phyloP scores from a whole-genome alignment of 2,888 invertebrate species.

The Trissolcus brochymenae region DNA sequence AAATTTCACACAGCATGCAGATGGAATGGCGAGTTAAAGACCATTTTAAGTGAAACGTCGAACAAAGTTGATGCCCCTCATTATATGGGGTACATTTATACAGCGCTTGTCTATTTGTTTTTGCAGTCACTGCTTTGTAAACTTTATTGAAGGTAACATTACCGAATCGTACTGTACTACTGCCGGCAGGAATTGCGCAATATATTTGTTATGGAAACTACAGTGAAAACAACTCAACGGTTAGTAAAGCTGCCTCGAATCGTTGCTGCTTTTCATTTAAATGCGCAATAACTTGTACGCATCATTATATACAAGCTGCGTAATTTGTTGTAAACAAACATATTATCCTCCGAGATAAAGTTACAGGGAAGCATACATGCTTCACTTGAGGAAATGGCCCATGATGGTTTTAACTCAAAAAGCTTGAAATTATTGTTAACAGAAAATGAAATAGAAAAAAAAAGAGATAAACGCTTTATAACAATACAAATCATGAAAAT shows the following conservation, averaged over 20 bases:
- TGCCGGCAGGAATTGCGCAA: conserved; percentile 28
- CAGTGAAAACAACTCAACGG: conserved; percentile 15
- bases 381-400: too few species aligned
- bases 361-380: too few species aligned
- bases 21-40: conserved; percentile 15
- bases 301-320: conserved; percentile 3
- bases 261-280: conserved; percentile 15
- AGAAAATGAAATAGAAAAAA: too few species aligned
- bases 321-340: neutral
- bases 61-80: conserved; percentile 20
- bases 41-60: conserved; percentile 7
- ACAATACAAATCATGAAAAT: too few species aligned
- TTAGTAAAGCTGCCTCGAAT: conserved; percentile 8
- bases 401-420: too few species aligned
- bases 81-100: conserved; percentile 19
- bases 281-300: conserved; percentile 6
- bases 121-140: conserved; percentile 25
- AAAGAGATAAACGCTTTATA: too few species aligned
- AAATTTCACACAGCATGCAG: neutral
- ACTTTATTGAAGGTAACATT: conserved; percentile 27
- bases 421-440: too few species aligned
- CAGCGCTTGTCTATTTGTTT: conserved; percentile 22
- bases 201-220: conserved; percentile 37
- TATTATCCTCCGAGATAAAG: too few species aligned
- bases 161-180: conserved; percentile 27